Evolutionary conservation across 2,888 invertebrate genomes (phyloP).

Genomic region (Dinocampus coccinellae): DNA sequence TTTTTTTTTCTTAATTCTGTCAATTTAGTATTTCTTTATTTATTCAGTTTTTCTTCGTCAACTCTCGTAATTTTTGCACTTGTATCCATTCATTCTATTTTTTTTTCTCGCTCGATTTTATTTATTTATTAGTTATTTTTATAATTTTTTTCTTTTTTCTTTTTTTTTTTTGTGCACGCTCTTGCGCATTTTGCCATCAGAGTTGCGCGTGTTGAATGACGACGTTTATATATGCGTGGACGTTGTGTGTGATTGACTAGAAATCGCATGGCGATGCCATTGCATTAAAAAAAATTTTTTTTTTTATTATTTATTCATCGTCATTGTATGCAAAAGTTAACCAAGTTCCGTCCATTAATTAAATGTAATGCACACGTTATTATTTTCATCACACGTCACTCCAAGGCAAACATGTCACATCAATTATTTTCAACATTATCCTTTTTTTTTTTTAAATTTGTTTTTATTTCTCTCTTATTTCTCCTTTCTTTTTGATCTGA

Average conservation of each 20-base stretch:
- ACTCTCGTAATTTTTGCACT: conserved; percentile 38
- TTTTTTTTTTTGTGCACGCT: not conserved
- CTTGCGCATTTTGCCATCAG: conserved; percentile 13
- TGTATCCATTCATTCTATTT: conserved; percentile 36
- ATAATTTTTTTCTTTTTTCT: conserved; percentile 25
- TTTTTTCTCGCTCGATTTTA: no score
- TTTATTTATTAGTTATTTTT: no score
- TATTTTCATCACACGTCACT: conserved; percentile 35
- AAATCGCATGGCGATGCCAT: conserved; percentile 43
- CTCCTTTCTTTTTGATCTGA: not conserved
- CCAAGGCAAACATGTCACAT: conserved; percentile 21
- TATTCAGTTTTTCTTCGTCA: no score
- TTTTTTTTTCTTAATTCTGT: conserved; percentile 9
- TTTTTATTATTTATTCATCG: conserved; percentile 32
- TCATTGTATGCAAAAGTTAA: conserved; percentile 44
- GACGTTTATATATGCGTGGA: conserved; percentile 40
- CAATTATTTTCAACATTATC: conserved; percentile 26
- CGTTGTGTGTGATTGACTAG: conserved; percentile 51
- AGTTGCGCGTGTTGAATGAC: conserved; percentile 34
- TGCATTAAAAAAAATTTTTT: conserved; percentile 17
- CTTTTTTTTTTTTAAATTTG: conserved; percentile 15
- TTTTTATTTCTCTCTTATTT: conserved; percentile 6
- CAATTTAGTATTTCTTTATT: no score
- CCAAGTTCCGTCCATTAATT: conserved; percentile 34
- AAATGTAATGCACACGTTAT: conserved; percentile 27